phyloP scores from a whole-genome alignment of 2,113 vertebrate species.

The Gymnocephalus cernua region DNA sequence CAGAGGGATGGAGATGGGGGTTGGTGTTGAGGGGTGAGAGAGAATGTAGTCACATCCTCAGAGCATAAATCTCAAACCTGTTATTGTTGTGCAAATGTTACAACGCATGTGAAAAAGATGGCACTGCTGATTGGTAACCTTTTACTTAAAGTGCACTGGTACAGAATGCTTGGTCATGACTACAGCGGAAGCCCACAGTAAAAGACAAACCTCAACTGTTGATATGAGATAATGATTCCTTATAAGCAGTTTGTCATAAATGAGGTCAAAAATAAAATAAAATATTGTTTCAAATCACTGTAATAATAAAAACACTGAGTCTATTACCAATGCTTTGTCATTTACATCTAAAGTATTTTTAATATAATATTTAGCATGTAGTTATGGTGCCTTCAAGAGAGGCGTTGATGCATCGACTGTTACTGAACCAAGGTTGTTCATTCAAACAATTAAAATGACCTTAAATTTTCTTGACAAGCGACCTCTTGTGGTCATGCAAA shows the following conservation, averaged over 20 bases:
- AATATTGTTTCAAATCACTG: neutral
- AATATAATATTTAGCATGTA: neutral
- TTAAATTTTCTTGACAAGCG: neutral
- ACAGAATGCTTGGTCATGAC: neutral
- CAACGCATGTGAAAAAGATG: conserved; percentile 17
- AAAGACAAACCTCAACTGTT: neutral
- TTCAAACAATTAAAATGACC: neutral
- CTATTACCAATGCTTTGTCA: neutral
- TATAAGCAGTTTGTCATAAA: neutral
- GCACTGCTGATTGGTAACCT: conserved; percentile 18
- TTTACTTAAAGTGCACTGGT: conserved; percentile 17
- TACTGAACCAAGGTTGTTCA: neutral
- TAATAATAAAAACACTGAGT: neutral
- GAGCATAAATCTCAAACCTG: conserved; percentile 61
- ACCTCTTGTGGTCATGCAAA: neutral
- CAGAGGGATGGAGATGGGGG: conserved; percentile 50
- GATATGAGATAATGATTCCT: neutral
- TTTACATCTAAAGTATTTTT: neutral
- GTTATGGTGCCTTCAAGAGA: neutral
- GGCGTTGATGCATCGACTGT: neutral
- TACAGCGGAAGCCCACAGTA: neutral
- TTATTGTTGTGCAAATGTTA: conserved; percentile 67
- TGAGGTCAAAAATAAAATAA: neutral
- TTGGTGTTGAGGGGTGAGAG: conserved; percentile 31
- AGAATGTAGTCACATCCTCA: conserved; percentile 49